Conservation (phyloP, 2,113 vertebrate species). For the Tragelaphus buxtoni region DNA sequence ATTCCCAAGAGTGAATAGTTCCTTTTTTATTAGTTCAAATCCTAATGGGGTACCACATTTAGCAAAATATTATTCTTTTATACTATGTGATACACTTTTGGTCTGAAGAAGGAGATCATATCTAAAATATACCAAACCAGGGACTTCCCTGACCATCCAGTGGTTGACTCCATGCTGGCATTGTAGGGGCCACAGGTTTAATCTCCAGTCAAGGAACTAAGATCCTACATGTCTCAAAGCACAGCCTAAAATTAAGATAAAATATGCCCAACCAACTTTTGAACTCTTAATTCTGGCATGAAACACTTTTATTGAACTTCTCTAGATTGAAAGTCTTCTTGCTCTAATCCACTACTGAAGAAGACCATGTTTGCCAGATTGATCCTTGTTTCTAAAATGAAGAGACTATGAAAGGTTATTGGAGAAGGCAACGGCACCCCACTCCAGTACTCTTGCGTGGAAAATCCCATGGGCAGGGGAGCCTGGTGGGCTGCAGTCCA, state of each 20-base stretch:
- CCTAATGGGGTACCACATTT: background rate
- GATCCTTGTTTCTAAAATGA: background rate
- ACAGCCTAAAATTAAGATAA: background rate
- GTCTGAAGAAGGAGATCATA: background rate
- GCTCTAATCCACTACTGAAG: background rate
- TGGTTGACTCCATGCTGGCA: background rate
- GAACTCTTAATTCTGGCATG: background rate
- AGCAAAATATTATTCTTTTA: conserved; percentile 4
- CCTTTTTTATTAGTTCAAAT: background rate
- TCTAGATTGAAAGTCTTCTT: background rate
- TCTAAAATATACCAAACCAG: background rate
- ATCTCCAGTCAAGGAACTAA: background rate
- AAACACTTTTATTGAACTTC: background rate
- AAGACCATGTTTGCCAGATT: background rate
- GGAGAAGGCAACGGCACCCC: no score
- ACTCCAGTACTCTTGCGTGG: no score
- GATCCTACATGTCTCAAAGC: background rate
- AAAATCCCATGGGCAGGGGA: no score
- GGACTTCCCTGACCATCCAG: background rate
- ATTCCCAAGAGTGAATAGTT: background rate
- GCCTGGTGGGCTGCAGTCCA: no score
- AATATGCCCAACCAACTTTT: background rate
- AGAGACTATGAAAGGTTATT: background rate
- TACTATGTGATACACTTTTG: background rate
- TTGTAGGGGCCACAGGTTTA: background rate